phyloP scores from a whole-genome alignment of 1,140 invertebrate species.

The Leguminivora glycinivorella region DNA sequence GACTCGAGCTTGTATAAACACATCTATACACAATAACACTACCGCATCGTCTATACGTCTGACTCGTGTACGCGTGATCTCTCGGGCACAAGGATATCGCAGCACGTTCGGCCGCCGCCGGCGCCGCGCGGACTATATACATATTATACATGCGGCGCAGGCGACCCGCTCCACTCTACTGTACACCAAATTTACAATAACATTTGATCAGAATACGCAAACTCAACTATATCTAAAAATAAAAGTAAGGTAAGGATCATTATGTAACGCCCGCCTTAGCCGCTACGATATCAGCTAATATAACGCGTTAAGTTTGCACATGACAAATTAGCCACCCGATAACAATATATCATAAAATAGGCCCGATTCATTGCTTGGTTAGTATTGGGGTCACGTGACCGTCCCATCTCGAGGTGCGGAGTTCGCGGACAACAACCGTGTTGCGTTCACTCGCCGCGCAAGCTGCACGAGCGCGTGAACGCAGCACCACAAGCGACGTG shows the following conservation, averaged over 20 bases:
- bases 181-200: constrained; percentile 76
- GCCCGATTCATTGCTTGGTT: constrained; percentile 72
- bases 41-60: constrained; percentile 71
- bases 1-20: constrained; percentile 72
- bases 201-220: constrained; percentile 73
- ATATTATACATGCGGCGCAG: constrained; percentile 67
- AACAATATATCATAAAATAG: constrained; percentile 57
- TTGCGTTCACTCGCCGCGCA: not conserved
- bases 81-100: constrained; percentile 75
- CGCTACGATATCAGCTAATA: constrained; percentile 73
- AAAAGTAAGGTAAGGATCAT: constrained; percentile 64
- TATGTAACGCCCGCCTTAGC: constrained; percentile 70
- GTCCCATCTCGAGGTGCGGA: constrained; percentile 32
- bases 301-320: constrained; percentile 62
- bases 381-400: constrained; percentile 63
- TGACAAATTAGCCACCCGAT: constrained; percentile 57
- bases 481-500: constrained; percentile 38
- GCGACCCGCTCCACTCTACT: constrained; percentile 49
- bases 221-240: constrained; percentile 73
- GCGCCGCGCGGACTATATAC: constrained; percentile 67
- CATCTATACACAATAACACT: constrained; percentile 75
- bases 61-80: constrained; percentile 75
- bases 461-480: not conserved
- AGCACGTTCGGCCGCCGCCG: constrained; percentile 64
- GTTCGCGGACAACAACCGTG: constrained; percentile 35